These are phyloP conservation scores for Cebidichthys violaceus DNA, from an alignment of 2,113 vertebrate species.

Conservation along the genomic window DNA sequence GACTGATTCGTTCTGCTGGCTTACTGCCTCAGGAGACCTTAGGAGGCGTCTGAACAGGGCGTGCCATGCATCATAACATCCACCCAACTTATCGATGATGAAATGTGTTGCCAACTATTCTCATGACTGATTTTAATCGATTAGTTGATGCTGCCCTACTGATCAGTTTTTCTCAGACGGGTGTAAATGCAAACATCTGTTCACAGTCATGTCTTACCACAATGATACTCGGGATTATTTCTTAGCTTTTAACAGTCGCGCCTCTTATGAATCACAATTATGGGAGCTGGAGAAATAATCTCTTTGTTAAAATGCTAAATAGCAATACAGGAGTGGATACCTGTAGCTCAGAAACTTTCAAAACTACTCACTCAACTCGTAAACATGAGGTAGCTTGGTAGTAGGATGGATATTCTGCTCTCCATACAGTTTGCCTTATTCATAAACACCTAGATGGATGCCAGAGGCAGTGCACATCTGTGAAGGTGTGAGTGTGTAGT, in stretches of 20 bases:
- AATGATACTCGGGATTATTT: neutral
- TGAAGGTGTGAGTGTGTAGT: slow-evolving; percentile 38
- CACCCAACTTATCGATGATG: neutral
- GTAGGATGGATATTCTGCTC: neutral
- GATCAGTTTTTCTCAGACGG: slow-evolving; percentile 3
- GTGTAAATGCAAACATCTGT: neutral
- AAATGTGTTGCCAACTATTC: neutral
- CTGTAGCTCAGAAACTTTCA: neutral
- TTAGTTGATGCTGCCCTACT: neutral
- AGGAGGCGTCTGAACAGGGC: neutral
- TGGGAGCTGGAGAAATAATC: neutral
- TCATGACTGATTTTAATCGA: no score
- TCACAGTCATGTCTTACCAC: slow-evolving; percentile 5
- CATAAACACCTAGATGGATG: slow-evolving; percentile 15
- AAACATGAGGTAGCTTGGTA: neutral
- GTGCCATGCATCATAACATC: neutral
- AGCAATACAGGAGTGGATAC: no score
- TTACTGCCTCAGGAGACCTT: neutral
- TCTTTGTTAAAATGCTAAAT: neutral
- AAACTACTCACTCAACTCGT: slow-evolving; percentile 9
- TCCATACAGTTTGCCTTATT: slow-evolving; percentile 17
- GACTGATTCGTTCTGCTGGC: neutral
- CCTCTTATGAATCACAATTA: neutral
- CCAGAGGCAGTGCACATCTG: slow-evolving; percentile 40
- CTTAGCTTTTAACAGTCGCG: slow-evolving; percentile 8